Evolutionary conservation across 2,888 invertebrate species (phyloP).

Genomic region (Tachystola acroxantha): DNA sequence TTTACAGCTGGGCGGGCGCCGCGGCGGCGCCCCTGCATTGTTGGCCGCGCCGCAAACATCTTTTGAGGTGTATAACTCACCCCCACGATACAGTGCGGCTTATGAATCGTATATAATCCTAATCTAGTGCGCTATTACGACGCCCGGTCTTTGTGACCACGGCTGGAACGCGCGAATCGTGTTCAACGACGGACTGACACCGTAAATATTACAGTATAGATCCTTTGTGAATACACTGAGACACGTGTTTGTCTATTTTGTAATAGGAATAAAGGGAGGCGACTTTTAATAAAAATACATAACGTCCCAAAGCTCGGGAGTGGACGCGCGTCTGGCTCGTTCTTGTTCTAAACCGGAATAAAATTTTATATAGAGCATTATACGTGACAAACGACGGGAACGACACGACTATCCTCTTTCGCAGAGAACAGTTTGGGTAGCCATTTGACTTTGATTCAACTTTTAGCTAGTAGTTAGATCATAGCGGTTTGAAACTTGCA

Average conservation of each 20-base stretch:
- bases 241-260: slow-evolving; percentile 29
- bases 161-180: slow-evolving; percentile 8
- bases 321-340: slow-evolving; percentile 45
- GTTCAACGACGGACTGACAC: slow-evolving; percentile 19
- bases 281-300: slow-evolving; percentile 42
- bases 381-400: slow-evolving; percentile 58
- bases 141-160: slow-evolving; percentile 21
- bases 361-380: slow-evolving; percentile 62
- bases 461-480: neutral
- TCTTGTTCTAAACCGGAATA: slow-evolving; percentile 53
- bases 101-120: slow-evolving; percentile 42
- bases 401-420: slow-evolving; percentile 51
- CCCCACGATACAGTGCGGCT: slow-evolving; percentile 27
- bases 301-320: slow-evolving; percentile 32
- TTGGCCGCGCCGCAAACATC: slow-evolving; percentile 47
- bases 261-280: slow-evolving; percentile 29
- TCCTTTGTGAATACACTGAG: slow-evolving; percentile 20
- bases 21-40: slow-evolving; percentile 41
- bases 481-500: neutral
- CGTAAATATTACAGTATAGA: slow-evolving; percentile 29
- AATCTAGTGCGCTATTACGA: slow-evolving; percentile 36
- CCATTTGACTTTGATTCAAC: slow-evolving; percentile 23
- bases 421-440: slow-evolving; percentile 32
- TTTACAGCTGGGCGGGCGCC: slow-evolving; percentile 62
- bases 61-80: slow-evolving; percentile 32